Evolutionary conservation across 1,140 invertebrate species (phyloP), one percentile per base, ranked within the genome.

Genomic region (Glossosoma conforme): DNA sequence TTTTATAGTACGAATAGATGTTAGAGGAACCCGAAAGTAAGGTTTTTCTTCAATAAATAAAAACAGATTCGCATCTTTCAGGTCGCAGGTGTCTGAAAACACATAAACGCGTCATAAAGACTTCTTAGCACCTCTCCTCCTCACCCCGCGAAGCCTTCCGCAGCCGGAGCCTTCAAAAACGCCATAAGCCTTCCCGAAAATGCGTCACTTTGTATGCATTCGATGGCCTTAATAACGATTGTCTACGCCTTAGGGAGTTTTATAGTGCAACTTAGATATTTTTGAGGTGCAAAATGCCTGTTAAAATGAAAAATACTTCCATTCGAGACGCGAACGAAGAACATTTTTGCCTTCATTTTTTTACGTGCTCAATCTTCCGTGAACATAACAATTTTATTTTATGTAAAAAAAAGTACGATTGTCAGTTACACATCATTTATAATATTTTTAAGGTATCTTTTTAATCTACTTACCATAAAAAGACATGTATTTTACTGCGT

Each of bases 191-290:
- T 22, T 9, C 37, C 2, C 17, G 33, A 49, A 57, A 57, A 52
- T 49, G 54, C 54, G 54, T 57, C 54, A 44, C 44, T 57, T 57
- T 57, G 54, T 57, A 57, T 57, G 54, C 54, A 57, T 57, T 57
- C 49, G 24, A 49, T 48, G 54, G 35, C 49, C 25, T 22, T 49
- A 52, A 48, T 57, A 57, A 57, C 54, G 49, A 57, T 57, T 52
- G 54, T 52, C 54, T 57, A 19, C 54, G 30, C 33, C 44, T 13
- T 40, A 44, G 46, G 9, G 21, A 14, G 11, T 38, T 44, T 32
- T 49, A 30, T 11, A 18, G 30, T 18, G 17, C 24, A 13, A 18
- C 17, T 30, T n/a, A 9, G n/a, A 17, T 35, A 47, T 35, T 37
- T 35, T 30, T 32, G 25, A 14, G 18, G 43, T 11, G 36, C 20